Base-by-base conservation (phyloP, 2,113 vertebrate species). In the Pandion haliaetus region DNA sequence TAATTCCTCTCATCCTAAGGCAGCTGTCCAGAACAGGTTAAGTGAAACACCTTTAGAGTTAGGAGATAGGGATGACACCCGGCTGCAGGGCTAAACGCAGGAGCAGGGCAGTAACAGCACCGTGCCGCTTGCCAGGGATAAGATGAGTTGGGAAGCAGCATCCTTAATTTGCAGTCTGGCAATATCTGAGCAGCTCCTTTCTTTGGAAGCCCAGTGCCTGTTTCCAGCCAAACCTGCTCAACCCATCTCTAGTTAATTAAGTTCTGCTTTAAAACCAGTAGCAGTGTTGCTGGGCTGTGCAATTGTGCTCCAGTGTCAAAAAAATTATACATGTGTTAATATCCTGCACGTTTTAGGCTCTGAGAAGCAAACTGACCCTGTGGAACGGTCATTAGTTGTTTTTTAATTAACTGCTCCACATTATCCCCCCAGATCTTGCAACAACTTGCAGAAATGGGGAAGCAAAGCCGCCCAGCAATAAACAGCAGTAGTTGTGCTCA, bases 311-410 rank as follows among this genome's bases (percentile, higher is more conserved):
- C 62, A 42, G 54, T 90, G 94, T 96, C 94, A 97, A 81, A 97
- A 96, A 93, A 94, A 93, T 90, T 86, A 97, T 96, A 82, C 95
- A 95, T 91, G 95, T 95, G 93, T 96, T 97, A 97, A 96, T 97
- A 97, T 93, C 90, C 95, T 85, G 47, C 91, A 84, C 17, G 5
- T 94, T 97, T 94, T 94, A 95, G 94, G 95, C 93, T 95, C 79
- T 0, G 10, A 83, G 91, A 95, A 95, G 88, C 90, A 92, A 94
- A 94, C 79, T 95, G 96, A 96, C 90, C 86, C 95, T 72, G 63
- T 92, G 93, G 66, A 96, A 95, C 74, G 92, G 76, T 94, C 95
- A 95, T 97, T 96, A 97, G 92, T 92, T 96, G 90, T 72, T 96
- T 96, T 96, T 94, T 95, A 97, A 97, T 98, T 97, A 98, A 97